Base-by-base conservation (phyloP, 2,888 invertebrate genomes). In the Cerastis leucographa region DNA sequence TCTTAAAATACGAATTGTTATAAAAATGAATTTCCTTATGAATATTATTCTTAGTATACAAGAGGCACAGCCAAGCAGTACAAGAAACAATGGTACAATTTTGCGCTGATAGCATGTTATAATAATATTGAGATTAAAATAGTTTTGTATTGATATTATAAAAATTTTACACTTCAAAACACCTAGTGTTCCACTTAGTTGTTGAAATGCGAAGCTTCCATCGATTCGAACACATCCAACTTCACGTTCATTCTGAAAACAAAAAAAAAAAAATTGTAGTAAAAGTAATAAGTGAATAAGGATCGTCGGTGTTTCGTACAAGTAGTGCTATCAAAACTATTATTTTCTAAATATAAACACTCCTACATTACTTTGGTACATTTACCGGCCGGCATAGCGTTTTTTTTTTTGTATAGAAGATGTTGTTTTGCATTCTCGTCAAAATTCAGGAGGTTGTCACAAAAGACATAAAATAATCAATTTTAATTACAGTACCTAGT, bases 181-280 rank as follows among this genome's bases (percentile, higher is more conserved):
- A 85, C 74, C 78, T 71, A 82, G 42, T 66, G 65, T 79, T 81
- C 79, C 72, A 76, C 85, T 93, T 94, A 97, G 86, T 97, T 95
- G 89, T 97, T 97, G 89, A 98, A 96, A 91, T 97, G 97, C 80
- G 97, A 97, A 69, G 97, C 97, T 92, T 98, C 98, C 92, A 98
- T 95, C 0, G 97, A 97, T 81, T 97, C 97, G 90, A 96, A 98
- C 0, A 97, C 96, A 54, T 97, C 97, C 85, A 98, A 90, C 64
- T 97, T 94, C 46, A 97, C 95, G 69, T 95, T 95, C 87, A 97
- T 95, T 86, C 98, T 98, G 96, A 76, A 35, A 78, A 65, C 11
- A 74, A 72, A 56, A 59, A 5, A 17, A 61, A 25, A 5, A 17
- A 61, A 25, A 25, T 35, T 61, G 14, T 40, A 40, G 25, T n/a